These are phyloP conservation scores for Campoplex nolae DNA, from an alignment of 2,888 invertebrate species.

Conservation along the genomic window DNA sequence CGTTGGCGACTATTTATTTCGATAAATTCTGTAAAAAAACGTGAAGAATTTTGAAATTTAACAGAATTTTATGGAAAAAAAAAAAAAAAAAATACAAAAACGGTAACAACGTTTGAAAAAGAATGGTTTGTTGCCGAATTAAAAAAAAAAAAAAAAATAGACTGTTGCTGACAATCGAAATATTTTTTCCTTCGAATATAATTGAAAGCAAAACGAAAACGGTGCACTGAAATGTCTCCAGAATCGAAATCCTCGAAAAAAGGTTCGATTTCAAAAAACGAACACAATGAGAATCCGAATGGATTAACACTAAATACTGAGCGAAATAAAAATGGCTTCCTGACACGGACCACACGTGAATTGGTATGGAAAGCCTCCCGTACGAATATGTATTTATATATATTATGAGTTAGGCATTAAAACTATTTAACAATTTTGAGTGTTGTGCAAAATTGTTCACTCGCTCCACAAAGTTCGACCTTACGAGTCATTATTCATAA, in stretches of 20 bases:
- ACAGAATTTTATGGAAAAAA: no score
- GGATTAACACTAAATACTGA: no score
- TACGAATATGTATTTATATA: constrained; percentile 15
- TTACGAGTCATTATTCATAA: constrained; percentile 6
- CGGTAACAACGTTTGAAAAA: not conserved
- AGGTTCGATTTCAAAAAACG: no score
- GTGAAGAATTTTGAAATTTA: no score
- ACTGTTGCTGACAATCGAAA: not conserved
- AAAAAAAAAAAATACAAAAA: no score
- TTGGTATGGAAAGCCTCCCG: not conserved
- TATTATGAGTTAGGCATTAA: constrained; percentile 52
- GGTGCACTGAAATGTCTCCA: not conserved
- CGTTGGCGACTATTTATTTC: no score
- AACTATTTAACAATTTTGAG: constrained; percentile 68
- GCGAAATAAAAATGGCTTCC: not conserved
- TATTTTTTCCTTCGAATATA: not conserved
- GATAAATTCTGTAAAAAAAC: no score
- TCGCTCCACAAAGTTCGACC: constrained; percentile 43
- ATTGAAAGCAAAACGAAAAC: no score
- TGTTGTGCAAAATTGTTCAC: constrained; percentile 65
- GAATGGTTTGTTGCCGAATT: not conserved
- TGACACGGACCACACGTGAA: not conserved
- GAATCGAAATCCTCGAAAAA: not conserved
- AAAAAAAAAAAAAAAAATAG: not conserved
- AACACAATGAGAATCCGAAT: no score